Evolutionary conservation across 2,113 vertebrate species (phyloP).

Genomic region (Plecturocebus donacophilus): DNA sequence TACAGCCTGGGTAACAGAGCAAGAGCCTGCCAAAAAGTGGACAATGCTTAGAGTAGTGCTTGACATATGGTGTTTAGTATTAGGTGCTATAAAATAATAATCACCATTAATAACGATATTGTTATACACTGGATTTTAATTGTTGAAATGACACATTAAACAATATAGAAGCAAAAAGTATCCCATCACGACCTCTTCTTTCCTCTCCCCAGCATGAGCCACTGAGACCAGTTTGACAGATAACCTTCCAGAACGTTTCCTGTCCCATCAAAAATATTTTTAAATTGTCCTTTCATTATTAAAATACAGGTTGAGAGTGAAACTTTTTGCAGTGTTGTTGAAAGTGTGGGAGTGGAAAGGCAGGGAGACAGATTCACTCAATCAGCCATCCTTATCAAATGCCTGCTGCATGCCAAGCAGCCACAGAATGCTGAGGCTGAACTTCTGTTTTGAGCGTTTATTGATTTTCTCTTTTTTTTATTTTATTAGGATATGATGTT

Average conservation of each 20-base stretch:
- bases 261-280: background rate
- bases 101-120: background rate
- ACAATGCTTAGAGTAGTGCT: background rate
- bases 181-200: background rate
- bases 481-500: slow-evolving; percentile 96
- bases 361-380: background rate
- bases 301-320: background rate
- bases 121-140: background rate
- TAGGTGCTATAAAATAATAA: background rate
- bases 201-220: background rate
- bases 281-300: slow-evolving; percentile 32
- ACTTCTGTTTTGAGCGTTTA: slow-evolving; percentile 36
- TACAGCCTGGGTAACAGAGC: no score
- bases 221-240: background rate
- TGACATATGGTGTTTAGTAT: background rate
- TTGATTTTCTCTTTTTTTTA: slow-evolving; percentile 49
- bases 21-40: background rate
- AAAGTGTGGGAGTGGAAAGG: background rate
- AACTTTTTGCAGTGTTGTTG: background rate
- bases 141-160: slow-evolving; percentile 3
- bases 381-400: background rate
- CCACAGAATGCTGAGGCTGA: background rate
- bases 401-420: background rate
- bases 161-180: background rate
- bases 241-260: background rate